Evolutionary conservation across 2,113 vertebrate species (phyloP), one percentile per base, ranked within the genome.

Genomic region (Carlito syrichta): DNA sequence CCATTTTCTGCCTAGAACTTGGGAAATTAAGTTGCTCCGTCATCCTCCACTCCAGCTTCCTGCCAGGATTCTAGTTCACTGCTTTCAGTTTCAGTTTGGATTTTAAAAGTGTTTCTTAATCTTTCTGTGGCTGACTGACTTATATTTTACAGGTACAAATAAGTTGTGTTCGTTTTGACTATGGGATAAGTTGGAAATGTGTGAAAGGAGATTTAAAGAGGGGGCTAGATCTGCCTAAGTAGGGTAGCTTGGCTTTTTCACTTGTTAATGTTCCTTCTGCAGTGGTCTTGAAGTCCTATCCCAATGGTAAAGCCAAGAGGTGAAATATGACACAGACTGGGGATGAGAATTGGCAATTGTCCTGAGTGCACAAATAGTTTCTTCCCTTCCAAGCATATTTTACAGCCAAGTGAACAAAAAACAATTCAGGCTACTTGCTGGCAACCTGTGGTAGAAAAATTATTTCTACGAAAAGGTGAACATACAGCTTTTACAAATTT

Each of bases 11-110:
- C 52, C 23, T 3, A 74, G 91, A 93, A 86, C 97, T 97, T 91
- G 17, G 83, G 88, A 97, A 94, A 68, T 71, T 45, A 97, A 98
- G 98, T 97, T 98, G 98, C 98, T 98, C 97, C 97, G 98, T 98
- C 98, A 98, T 98, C 90, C 92, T 98, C 95, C 63, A 43, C 63
- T 74, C 96, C 96, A 97, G 87, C 86, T 96, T 97, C 85, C 96
- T 89, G 83, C 78, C 71, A 63, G 60, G 38, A 45, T 78, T 92
- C 52, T 30, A 50, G 16, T 74, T 84, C 27, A 45, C 62, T 60
- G 74, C 97, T 97, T 98, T 98, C 97, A 50, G 96, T 98, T 98
- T 98, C 97, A 97, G 19, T 98, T 98, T 78, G 43, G 45, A 48
- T 93, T 98, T 97, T 84, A 95, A 97, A 84, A 97, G 30, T n/a